Conservation (phyloP, 2,113 vertebrate genomes). For the Chaenogobius annularis region DNA sequence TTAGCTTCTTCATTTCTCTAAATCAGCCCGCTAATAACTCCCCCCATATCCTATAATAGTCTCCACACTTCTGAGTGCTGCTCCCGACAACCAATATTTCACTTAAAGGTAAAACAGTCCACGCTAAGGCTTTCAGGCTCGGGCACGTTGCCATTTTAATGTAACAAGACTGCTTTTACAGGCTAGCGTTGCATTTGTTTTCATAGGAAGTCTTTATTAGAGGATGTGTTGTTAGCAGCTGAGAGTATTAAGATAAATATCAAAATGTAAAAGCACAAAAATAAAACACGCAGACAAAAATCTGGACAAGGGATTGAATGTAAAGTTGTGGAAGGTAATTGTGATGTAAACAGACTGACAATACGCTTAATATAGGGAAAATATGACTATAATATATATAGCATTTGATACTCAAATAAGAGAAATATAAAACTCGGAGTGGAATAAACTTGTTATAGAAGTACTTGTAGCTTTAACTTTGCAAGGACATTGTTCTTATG, state of each 20-base stretch:
- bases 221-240: neutral
- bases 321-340: neutral
- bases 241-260: neutral
- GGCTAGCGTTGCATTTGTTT: slow-evolving; percentile 11
- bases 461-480: neutral
- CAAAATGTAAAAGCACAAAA: neutral
- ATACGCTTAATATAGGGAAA: neutral
- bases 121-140: slow-evolving; percentile 18
- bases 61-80: slow-evolving; percentile 17
- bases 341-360: neutral
- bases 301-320: neutral
- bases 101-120: slow-evolving; percentile 19
- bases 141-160: slow-evolving; percentile 4
- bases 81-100: slow-evolving; percentile 37
- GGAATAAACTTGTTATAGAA: neutral
- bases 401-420: neutral
- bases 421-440: neutral
- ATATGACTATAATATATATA: neutral
- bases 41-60: neutral
- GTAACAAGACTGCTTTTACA: slow-evolving; percentile 9
- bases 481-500: neutral
- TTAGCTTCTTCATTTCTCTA: slow-evolving; percentile 43
- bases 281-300: neutral
- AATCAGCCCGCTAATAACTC: slow-evolving; percentile 39
- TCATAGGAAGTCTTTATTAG: slow-evolving; percentile 7